Percentiles rank a stretch among this genome's conserved stretches.
phyloP scores from a whole-genome alignment of 2,888 invertebrate species.

The Idaea aversata region DNA sequence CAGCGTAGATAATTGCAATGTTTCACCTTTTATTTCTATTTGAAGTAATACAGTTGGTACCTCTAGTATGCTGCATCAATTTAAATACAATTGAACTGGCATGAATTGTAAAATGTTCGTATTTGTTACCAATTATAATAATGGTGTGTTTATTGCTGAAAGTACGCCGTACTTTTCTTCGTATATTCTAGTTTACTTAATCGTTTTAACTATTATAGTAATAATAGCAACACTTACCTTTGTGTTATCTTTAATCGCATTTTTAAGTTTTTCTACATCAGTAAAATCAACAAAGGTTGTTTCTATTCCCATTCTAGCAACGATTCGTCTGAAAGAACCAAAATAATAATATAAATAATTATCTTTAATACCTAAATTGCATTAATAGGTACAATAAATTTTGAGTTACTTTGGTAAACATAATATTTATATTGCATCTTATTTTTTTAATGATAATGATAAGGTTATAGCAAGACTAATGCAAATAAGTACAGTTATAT shows the following conservation, averaged over 20 bases:
- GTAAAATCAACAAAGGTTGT: slow-evolving; percentile 90
- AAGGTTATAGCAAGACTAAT: not conserved
- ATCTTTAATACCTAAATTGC: slow-evolving; percentile 5
- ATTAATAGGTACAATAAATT: not conserved
- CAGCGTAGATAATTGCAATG: not conserved
- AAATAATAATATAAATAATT: not conserved
- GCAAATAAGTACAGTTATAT: slow-evolving; percentile 3
- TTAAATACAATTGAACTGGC: not conserved
- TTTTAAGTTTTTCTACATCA: slow-evolving; percentile 82
- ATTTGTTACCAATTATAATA: not conserved
- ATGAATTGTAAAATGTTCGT: not conserved
- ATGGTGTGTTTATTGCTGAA: not conserved
- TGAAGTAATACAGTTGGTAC: not conserved
- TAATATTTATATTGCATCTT: slow-evolving; percentile 1
- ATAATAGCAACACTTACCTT: slow-evolving; percentile 80
- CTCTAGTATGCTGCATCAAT: not conserved
- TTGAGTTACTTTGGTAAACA: not conserved
- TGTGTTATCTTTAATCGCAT: slow-evolving; percentile 89
- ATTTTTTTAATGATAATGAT: not conserved
- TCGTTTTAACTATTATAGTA: slow-evolving; percentile 2
- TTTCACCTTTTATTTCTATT: not conserved
- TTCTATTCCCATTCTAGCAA: slow-evolving; percentile 84
- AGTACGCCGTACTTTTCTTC: not conserved
- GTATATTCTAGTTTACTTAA: not conserved
- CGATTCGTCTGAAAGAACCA: slow-evolving; percentile 80